A percentile compares a stretch with the other conserved stretches of the same genome.
Conservation (phyloP, 2,888 invertebrate species). For the Drosophila anceps region DNA sequence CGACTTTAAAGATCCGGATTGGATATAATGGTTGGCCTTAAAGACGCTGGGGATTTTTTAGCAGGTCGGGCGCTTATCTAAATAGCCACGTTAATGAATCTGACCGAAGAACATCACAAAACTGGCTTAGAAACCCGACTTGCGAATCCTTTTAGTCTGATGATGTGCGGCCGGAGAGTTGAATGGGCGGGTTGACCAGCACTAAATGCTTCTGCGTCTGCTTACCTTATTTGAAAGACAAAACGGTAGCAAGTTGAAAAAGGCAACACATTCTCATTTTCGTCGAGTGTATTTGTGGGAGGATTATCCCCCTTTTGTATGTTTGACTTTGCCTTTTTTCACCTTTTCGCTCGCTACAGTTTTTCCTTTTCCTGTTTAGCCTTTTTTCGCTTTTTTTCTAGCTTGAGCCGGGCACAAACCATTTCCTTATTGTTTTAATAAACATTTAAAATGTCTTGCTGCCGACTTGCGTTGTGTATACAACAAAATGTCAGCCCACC, state of each 20-base stretch:
- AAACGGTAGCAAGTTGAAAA: slow-evolving; percentile 51
- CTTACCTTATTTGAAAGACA: slow-evolving; percentile 69
- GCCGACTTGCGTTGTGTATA: slow-evolving; percentile 66
- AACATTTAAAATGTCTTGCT: slow-evolving; percentile 82
- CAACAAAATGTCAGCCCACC: slow-evolving; percentile 65
- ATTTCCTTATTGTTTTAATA: slow-evolving; percentile 84
- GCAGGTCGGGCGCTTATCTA: slow-evolving; percentile 72
- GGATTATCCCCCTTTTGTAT: slow-evolving; percentile 78
- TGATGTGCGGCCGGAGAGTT: slow-evolving; percentile 29
- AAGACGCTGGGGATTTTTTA: slow-evolving; percentile 37
- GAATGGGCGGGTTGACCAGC: slow-evolving; percentile 29
- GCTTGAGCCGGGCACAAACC: slow-evolving; percentile 62
- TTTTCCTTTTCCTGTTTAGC: slow-evolving; percentile 29
- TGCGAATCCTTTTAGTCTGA: slow-evolving; percentile 70
- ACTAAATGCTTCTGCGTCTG: slow-evolving; percentile 68
- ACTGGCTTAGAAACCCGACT: slow-evolving; percentile 65
- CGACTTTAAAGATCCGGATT: slow-evolving; percentile 64
- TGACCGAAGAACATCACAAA: slow-evolving; percentile 72
- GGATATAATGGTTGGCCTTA: slow-evolving; percentile 45
- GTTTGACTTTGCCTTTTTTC: slow-evolving; percentile 70
- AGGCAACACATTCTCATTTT: slow-evolving; percentile 60
- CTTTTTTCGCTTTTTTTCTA: slow-evolving; percentile 8
- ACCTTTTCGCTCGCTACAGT: slow-evolving; percentile 55
- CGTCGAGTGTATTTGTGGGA: slow-evolving; percentile 51
- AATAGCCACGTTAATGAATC: slow-evolving; percentile 81